phyloP scores from a whole-genome alignment of 2,113 vertebrate genomes.

The Myotis yumanensis region DNA sequence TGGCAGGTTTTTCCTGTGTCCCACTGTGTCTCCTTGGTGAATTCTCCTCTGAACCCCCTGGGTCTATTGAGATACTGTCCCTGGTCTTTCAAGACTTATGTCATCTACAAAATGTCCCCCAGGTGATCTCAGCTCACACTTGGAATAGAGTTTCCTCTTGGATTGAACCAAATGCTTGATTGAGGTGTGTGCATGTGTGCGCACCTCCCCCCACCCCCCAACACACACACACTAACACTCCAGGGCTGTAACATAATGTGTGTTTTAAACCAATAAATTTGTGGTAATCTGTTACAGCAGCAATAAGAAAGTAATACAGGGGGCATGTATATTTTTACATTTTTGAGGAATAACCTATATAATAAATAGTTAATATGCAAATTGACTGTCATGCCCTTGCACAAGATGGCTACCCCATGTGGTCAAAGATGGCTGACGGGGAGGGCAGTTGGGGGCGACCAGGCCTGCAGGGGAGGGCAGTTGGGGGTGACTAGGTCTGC shows the following conservation, averaged over 20 bases:
- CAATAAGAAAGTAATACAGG: neutral
- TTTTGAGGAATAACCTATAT: constrained; percentile 38
- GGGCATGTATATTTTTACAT: neutral
- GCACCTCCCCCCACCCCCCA: too few species aligned
- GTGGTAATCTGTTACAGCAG: neutral
- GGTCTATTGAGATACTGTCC: neutral
- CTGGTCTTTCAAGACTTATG: neutral
- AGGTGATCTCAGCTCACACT: neutral
- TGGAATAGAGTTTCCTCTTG: neutral
- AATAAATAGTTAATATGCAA: too few species aligned
- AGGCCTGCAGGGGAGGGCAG: too few species aligned
- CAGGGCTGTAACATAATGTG: neutral
- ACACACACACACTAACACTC: neutral
- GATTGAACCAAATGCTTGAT: neutral
- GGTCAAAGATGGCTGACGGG: too few species aligned
- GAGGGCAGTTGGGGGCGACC: too few species aligned
- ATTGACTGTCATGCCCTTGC: too few species aligned
- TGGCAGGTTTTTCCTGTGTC: neutral
- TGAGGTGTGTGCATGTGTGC: too few species aligned
- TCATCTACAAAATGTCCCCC: neutral
- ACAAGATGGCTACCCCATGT: too few species aligned
- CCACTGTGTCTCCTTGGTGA: neutral
- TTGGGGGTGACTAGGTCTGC: too few species aligned
- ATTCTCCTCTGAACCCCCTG: neutral
- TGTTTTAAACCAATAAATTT: neutral